Base-by-base conservation (phyloP, 1,140 invertebrate genomes). In the Chrysoperla carnea region DNA sequence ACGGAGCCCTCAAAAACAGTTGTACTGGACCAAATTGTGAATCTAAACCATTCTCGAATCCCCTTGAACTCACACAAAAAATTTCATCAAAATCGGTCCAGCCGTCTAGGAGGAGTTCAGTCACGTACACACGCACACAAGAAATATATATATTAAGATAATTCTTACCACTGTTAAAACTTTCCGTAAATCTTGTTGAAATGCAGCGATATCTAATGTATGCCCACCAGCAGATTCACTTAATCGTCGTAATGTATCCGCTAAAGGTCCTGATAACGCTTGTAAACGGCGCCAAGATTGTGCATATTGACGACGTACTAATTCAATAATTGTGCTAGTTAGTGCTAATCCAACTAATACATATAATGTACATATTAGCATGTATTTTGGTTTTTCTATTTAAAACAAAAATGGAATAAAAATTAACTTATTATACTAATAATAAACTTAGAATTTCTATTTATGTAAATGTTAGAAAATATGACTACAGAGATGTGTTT, bases 281-380 rank as follows among this genome's bases (percentile, higher is more conserved):
- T 84, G 76, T 23, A 88, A 58, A 52, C 78, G 76, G 51, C 75
- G 70, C 85, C 85, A 90, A 42, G 81, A 85, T 48, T 83, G 75
- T 7, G 82, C 81, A 58, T 90, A 90, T 56, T 89, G 84, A 41
- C 80, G 64, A 40, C 84, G 63, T 29, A 89, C 83, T 45, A 89
- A 62, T 61, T 94, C 90, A 51, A 94, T 94, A 49, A 93, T 92
- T 47, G 92, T 96, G 1, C 89, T 88, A 2, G 92, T 92, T 36
- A 97, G 59, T 2, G 91, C 89, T 58, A 97, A 67, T 5, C 93
- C 93, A 43, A 96, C 78, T 41, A 96, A 68, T 49, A 96, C 87
- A 63, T 95, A 97, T 45, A 93, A 53, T 0, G 88, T 91, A 58
- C 87, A 92, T 1, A 87, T 62, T 41, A 94, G 63, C 77, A 92